Base-by-base conservation (phyloP, 2,797 vertebrate genomes). In the Crocodylus rhombifer region DNA sequence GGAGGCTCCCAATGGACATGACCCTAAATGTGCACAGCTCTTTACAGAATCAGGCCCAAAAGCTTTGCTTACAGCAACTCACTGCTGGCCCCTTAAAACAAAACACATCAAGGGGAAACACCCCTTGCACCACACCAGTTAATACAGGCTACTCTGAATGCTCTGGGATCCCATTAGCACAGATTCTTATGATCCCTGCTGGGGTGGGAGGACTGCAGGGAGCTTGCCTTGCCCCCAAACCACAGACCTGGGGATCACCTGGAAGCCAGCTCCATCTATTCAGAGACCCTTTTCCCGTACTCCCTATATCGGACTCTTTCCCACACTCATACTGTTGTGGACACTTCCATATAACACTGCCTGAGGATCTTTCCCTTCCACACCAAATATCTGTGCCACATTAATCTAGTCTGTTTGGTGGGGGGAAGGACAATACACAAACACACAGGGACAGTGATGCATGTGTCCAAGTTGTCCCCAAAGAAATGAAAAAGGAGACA, bases 261-360 rank as follows among this genome's bases (percentile, higher is more conserved):
- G 30, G 65, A 69, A 4, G 18, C n/a, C 21, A 71, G 33, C 36
- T 71, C 33, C 14, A 13, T 71, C 36, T 25, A 71, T 23, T 33
- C 69, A 13, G 7, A 71, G 20, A 23, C 18, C 7, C 23, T 42
- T 13, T 25, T 13, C 18, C 21, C 23, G 33, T 14, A 42, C 15
- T 42, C 42, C 14, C 63, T 16, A 28, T 16, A n/a, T 11, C 13
- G 36, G 69, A 71, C 23, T 36, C 33, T 36, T 51, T 51, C 42
- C 42, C 42, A 51, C 8, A 51, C 42, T 7, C 42, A 51, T 51
- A 51, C 25, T 5, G 15, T 33, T 2, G 1, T 16, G 2, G 57
- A 64, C 23, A 60, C 63, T n/a, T 56, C 51, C 0, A 1, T 28
- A 4, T 61, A 17, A 23, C 3, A 30, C 0, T 1, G 17, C 2